Base-by-base conservation (phyloP, 2,797 vertebrate genomes). In the Bradypus variegatus region DNA sequence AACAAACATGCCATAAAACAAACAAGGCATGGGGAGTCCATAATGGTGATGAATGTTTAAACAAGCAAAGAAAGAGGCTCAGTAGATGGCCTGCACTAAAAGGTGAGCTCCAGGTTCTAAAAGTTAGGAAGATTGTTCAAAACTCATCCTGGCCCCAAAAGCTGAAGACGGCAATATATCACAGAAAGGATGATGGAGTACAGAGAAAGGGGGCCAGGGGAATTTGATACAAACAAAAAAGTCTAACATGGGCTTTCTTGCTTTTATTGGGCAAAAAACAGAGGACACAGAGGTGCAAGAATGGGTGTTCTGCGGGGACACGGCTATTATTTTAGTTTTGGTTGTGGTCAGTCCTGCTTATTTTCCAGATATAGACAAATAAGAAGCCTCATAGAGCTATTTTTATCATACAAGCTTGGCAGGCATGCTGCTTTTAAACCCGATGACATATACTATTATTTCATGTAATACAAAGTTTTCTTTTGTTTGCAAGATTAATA, bases 331-430 rank as follows among this genome's bases (percentile, higher is more conserved):
- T 84, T 88, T 58, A 79, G 2, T 86, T 41, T 67, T 82, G 70
- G 80, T 19, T 90, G 64, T 33, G 31, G 25, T 11, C 50, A 72
- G 76, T 18, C 62, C 58, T 58, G 36, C 45, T 88, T 86, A 92
- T 53, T 41, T 38, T 72, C 33, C 69, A 55, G 41, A 69, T 25
- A 27, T 33, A 11, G 62, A 87, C 53, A 83, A 87, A 70, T 21
- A 64, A 64, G 65, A 62, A 70, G 25, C 19, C 38, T 80, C 53
- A 86, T 9, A 23, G 53, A 76, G 69, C 29, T 94, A 45, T 38
- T 55, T 92, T 81, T 65, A 88, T 79, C 53, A 55, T 48, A 86
- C 29, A 72, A 94, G n/a, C 48, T 75, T 88, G 75, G 62, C 64
- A 87, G 60, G 11, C 41, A 55, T 18, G 8, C 48, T 75, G 36